Evolutionary conservation across 1,140 invertebrate genomes (phyloP).

Genomic region (Polypedilum vanderplanki): DNA sequence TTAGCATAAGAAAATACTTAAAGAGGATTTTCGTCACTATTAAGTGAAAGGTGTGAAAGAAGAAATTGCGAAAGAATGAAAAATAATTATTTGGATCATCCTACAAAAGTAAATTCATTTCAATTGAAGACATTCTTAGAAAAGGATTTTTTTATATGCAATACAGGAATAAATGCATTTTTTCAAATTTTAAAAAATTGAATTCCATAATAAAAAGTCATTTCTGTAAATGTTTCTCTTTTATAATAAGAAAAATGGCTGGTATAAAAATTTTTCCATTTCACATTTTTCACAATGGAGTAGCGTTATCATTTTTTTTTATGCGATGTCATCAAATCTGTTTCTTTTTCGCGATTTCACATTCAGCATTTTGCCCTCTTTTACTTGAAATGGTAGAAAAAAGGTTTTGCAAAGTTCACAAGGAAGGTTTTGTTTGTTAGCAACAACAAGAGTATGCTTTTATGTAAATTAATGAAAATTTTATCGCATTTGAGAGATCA

Average conservation of each 20-base stretch:
- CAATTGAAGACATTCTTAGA: neutral
- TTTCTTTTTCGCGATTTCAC: neutral
- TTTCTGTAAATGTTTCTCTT: neutral
- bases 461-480: conserved; percentile 20
- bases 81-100: conserved; percentile 22
- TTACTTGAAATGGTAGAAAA: neutral
- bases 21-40: conserved; percentile 24
- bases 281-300: neutral
- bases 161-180: no score
- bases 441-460: neutral
- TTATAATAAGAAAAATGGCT: neutral
- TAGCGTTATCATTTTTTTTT: neutral
- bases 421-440: neutral
- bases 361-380: neutral
- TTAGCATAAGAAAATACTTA: neutral
- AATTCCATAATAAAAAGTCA: neutral
- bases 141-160: neutral
- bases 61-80: neutral
- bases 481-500: conserved; percentile 8
- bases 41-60: neutral
- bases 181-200: no score
- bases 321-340: neutral
- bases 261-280: neutral
- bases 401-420: neutral
- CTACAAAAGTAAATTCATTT: conserved; percentile 9